These are phyloP conservation scores for Pitangus sulphuratus DNA, from an alignment of 2,797 vertebrate genomes.

Conservation along the genomic window DNA sequence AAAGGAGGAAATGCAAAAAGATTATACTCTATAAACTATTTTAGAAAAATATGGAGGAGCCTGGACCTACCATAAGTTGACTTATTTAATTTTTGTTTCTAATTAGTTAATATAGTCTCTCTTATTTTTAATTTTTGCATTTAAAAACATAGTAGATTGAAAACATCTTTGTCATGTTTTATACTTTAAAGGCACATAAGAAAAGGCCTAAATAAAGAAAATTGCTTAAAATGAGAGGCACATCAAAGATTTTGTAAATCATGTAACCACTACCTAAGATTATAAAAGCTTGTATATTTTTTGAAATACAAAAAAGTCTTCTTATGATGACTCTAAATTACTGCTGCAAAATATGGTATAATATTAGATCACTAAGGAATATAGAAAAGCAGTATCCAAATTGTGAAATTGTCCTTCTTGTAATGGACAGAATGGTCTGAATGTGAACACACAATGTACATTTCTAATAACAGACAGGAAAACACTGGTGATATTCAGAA, in stretches of 20 bases:
- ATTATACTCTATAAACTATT: background rate
- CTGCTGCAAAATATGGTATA: slow-evolving; percentile 2
- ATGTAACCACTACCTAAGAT: slow-evolving; percentile 12
- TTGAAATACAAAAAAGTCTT: slow-evolving; percentile 41
- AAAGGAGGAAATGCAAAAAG: background rate
- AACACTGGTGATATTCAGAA: slow-evolving; percentile 49
- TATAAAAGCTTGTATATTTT: slow-evolving; percentile 31
- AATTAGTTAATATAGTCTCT: background rate
- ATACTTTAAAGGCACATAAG: slow-evolving; percentile 52
- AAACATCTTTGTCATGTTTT: background rate
- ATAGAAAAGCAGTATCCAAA: slow-evolving; percentile 1
- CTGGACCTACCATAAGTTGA: background rate
- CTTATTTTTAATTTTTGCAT: background rate
- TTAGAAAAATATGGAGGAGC: background rate
- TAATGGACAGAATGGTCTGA: slow-evolving; percentile 5
- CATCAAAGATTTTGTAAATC: slow-evolving; percentile 60
- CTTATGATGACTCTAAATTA: slow-evolving; percentile 58
- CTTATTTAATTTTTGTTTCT: background rate
- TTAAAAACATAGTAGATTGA: background rate
- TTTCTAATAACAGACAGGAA: slow-evolving; percentile 11
- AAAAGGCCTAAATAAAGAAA: slow-evolving; percentile 60
- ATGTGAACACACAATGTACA: background rate
- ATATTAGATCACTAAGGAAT: slow-evolving; percentile 43
- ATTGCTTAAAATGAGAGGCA: slow-evolving; percentile 48
- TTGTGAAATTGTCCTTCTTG: slow-evolving; percentile 23